phyloP scores from a whole-genome alignment of 2,113 vertebrate genomes.

The Clupea harengus region DNA sequence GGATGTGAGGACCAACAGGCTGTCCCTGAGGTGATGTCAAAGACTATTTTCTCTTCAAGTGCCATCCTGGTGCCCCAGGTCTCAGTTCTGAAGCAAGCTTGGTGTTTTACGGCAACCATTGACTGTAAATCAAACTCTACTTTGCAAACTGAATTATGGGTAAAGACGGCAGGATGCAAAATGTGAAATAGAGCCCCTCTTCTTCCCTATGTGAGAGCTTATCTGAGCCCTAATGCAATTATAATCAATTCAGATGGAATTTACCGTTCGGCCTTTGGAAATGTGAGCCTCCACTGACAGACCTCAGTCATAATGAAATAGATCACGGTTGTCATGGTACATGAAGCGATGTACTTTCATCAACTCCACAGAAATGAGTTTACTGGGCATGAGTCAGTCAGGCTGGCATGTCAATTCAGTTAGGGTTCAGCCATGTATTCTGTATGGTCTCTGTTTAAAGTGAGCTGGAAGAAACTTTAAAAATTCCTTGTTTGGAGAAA shows the following conservation, averaged over 20 bases:
- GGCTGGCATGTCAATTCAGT: background rate
- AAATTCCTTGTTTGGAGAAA: background rate
- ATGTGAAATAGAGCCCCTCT: background rate
- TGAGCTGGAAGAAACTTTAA: background rate
- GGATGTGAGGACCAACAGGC: background rate
- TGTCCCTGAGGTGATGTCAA: no score
- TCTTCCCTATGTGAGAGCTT: background rate
- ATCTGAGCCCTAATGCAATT: constrained; percentile 1
- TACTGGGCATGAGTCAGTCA: background rate
- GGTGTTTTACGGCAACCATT: background rate
- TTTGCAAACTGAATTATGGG: background rate
- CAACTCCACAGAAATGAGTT: background rate
- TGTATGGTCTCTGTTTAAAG: background rate
- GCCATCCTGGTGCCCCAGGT: background rate
- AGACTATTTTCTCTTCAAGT: no score
- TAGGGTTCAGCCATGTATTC: background rate
- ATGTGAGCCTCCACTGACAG: background rate
- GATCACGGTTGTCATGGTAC: background rate
- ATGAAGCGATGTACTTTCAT: background rate
- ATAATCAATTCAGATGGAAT: constrained; percentile 6
- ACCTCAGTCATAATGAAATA: constrained; percentile 10
- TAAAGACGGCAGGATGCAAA: background rate
- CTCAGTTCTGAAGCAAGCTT: background rate
- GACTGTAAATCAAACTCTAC: background rate
- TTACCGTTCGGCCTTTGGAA: constrained; percentile 4